Evolutionary conservation across 1,140 invertebrate species (phyloP), one percentile per base, ranked within the genome.

Genomic region (Oscheius sp.): DNA sequence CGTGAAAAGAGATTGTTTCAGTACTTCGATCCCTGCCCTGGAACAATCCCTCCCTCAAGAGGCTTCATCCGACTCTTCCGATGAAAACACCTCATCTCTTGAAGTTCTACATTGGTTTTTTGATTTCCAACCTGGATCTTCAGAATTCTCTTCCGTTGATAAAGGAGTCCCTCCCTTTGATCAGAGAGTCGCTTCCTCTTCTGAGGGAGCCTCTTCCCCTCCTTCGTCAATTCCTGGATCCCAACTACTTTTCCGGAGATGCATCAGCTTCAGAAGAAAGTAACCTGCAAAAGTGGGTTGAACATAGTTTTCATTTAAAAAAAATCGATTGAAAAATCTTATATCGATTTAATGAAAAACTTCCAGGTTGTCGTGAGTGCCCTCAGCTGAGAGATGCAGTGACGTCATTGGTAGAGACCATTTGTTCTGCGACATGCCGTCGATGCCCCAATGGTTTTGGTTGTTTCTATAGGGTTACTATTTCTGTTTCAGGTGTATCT

Each of bases 81-180:
- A n/a, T 65, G 36, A 26, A 45, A n/a, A n/a, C n/a, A n/a, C n/a
- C n/a, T n/a, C n/a, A n/a, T n/a, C n/a, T n/a, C n/a, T n/a, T n/a
- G n/a, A n/a, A n/a, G n/a, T n/a, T n/a, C n/a, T n/a, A n/a, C n/a
- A n/a, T n/a, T n/a, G n/a, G n/a, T n/a, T n/a, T 31, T 18, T 20
- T 65, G 1, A 36, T 45, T 3, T 31, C 49, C 20, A 65, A 45
- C 34, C 34, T n/a, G 18, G 2, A 13, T 34, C 58, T 67, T 32
- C n/a, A 68, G 67, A 68, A 68, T 13, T 31, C 49, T 59, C 55
- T 68, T 42, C 67, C 67, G 1, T 55, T 68, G 18, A 49, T 68
- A 49, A 68, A 68, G 36, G 67, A 68, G 26, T 68, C 67, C 10
- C 52, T 68, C n/a, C 67, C 67, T 1, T n/a, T 68, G 28, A 68